phyloP scores from a whole-genome alignment of 1,140 invertebrate species.

The Ceratosolen fusciceps region DNA sequence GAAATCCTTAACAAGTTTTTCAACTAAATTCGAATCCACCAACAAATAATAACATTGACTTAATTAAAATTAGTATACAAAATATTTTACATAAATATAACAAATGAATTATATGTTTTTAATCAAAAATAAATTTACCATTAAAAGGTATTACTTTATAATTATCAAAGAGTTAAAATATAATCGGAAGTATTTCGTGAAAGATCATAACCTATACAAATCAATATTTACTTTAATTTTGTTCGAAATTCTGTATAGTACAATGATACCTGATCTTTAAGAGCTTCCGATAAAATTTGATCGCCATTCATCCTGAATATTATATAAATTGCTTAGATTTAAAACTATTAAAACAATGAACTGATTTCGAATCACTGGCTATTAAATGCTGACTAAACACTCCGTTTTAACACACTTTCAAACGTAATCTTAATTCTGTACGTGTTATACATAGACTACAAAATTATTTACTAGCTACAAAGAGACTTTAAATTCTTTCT shows the following conservation, averaged over 20 bases:
- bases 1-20: not conserved
- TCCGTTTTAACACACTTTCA: too few relatives aligned
- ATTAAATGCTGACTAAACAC: too few relatives aligned
- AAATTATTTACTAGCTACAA: too few relatives aligned
- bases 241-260: not conserved
- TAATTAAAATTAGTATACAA: too few relatives aligned
- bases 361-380: too few relatives aligned
- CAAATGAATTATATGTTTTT: not conserved
- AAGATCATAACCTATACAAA: constrained; percentile 24
- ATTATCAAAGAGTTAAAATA: not conserved
- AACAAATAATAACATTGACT: not conserved
- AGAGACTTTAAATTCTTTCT: too few relatives aligned
- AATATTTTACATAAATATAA: not conserved
- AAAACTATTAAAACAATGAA: not conserved
- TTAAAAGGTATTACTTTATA: not conserved
- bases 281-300: constrained; percentile 81
- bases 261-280: constrained; percentile 80
- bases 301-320: constrained; percentile 72
- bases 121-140: not conserved
- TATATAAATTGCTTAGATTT: not conserved
- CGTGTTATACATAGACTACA: too few relatives aligned
- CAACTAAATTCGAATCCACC: constrained; percentile 1
- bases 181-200: not conserved
- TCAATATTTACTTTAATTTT: not conserved
- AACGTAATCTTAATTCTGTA: too few relatives aligned